phyloP scores from a whole-genome alignment of 2,888 invertebrate species.

The Hypolimnas misippus region DNA sequence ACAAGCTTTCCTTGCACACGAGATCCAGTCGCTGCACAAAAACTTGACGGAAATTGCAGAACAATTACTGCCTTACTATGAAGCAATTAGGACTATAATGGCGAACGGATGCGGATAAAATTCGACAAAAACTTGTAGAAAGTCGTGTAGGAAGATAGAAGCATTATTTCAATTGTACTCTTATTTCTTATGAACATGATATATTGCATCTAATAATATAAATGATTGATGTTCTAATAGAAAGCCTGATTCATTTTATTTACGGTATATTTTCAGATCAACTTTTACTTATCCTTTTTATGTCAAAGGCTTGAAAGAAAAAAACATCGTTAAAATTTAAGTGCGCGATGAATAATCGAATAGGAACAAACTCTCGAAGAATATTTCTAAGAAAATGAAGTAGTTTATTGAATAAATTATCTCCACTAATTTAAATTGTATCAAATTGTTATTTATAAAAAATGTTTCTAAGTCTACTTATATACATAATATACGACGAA shows the following conservation, averaged over 20 bases:
- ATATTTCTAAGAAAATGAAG: background rate
- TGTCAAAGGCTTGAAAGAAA: background rate
- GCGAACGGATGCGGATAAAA: slow-evolving; percentile 14
- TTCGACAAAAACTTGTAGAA: slow-evolving; percentile 50
- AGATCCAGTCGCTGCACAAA: slow-evolving; percentile 38
- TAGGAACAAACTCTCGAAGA: background rate
- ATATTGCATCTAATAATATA: slow-evolving; percentile 17
- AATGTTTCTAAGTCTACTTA: background rate
- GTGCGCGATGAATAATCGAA: background rate
- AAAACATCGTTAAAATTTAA: background rate
- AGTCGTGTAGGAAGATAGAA: slow-evolving; percentile 68
- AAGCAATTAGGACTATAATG: slow-evolving; percentile 34
- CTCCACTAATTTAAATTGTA: too few species aligned
- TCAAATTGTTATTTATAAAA: too few species aligned
- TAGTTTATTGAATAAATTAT: background rate
- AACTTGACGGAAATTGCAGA: slow-evolving; percentile 42
- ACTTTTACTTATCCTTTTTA: background rate
- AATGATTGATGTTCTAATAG: slow-evolving; percentile 22
- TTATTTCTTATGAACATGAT: slow-evolving; percentile 45
- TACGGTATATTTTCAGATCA: background rate
- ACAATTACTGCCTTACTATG: slow-evolving; percentile 34
- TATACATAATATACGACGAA: background rate
- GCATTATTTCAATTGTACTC: slow-evolving; percentile 50
- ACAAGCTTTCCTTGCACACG: slow-evolving; percentile 63
- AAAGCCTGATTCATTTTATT: background rate